phyloP scores from a whole-genome alignment of 2,113 vertebrate species.

The Alethe castanea region DNA sequence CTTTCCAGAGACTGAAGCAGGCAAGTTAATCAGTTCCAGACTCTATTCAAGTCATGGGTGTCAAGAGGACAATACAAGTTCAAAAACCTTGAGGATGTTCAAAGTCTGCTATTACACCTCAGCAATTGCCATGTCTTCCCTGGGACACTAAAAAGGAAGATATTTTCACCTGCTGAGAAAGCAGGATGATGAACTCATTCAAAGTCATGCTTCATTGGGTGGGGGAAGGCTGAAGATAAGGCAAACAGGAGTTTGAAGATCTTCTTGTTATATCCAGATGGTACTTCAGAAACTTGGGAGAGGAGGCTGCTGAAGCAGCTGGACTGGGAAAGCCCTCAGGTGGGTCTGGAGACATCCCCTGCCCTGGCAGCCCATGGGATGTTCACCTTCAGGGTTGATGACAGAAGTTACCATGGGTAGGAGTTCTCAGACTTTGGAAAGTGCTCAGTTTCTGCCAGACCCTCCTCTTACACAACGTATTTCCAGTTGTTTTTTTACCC shows the following conservation, averaged over 20 bases:
- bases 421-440: neutral
- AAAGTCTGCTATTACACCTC: neutral
- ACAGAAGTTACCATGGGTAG: neutral
- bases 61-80: slow-evolving; percentile 37
- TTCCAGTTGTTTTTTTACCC: neutral
- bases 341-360: neutral
- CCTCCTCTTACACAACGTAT: neutral
- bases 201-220: neutral
- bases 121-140: neutral
- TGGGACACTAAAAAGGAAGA: neutral
- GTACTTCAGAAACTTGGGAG: neutral
- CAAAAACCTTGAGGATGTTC: slow-evolving; percentile 38
- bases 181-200: neutral
- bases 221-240: neutral
- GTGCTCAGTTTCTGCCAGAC: neutral
- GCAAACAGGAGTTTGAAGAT: neutral
- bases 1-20: slow-evolving; percentile 19
- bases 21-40: slow-evolving; percentile 59
- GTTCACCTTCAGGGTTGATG: neutral
- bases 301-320: neutral
- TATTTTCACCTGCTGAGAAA: neutral
- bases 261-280: neutral
- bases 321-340: neutral
- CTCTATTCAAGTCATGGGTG: neutral
- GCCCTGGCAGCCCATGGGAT: neutral